A percentile compares a stretch with the other conserved stretches of the same genome.
Conservation (phyloP, 1,140 invertebrate species). For the Doryteuthis pealeii region DNA sequence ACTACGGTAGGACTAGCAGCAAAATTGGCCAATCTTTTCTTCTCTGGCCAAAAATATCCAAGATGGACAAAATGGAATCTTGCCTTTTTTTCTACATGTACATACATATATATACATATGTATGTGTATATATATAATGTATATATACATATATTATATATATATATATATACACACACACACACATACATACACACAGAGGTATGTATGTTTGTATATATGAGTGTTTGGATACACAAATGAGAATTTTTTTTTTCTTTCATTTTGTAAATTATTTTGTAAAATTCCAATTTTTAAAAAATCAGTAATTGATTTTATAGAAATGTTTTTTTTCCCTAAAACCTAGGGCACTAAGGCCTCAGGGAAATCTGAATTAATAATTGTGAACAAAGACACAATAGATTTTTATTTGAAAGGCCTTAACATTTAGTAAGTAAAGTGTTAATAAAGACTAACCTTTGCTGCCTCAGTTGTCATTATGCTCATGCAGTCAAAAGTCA, state of each 20-base stretch:
- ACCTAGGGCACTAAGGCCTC: background rate
- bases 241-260: background rate
- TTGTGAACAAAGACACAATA: background rate
- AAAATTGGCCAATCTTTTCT: slow-evolving; percentile 1
- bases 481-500: too few relatives aligned
- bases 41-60: background rate
- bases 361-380: background rate
- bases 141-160: slow-evolving; percentile 3
- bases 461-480: too few relatives aligned
- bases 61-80: slow-evolving; percentile 3
- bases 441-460: too few relatives aligned
- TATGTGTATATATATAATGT: background rate
- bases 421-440: slow-evolving; percentile 1
- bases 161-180: background rate
- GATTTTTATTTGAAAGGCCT: slow-evolving; percentile 24
- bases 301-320: too few relatives aligned
- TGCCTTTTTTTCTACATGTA: background rate
- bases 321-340: background rate
- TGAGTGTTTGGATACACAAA: background rate
- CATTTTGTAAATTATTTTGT: too few relatives aligned
- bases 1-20: slow-evolving; percentile 10
- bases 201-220: background rate
- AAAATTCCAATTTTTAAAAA: too few relatives aligned
- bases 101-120: background rate
- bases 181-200: background rate